phyloP scores from a whole-genome alignment of 2,113 vertebrate species.

The Alectura lathami region DNA sequence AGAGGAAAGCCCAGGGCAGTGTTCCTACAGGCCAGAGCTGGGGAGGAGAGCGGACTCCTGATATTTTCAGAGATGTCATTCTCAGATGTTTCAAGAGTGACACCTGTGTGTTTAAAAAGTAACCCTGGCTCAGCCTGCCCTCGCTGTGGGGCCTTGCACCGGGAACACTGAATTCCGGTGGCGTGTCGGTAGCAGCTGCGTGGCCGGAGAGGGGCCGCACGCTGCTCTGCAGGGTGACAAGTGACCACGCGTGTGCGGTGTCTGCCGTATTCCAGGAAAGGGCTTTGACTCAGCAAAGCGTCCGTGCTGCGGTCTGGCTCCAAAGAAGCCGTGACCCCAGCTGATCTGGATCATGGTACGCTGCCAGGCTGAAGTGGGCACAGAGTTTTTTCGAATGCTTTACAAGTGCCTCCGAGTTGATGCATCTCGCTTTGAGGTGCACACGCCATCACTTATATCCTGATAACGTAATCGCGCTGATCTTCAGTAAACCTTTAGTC shows the following conservation, averaged over 20 bases:
- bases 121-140: not conserved
- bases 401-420: not conserved
- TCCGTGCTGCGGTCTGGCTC: accelerated
- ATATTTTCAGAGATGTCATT: not conserved
- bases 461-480: not conserved
- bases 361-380: not conserved
- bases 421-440: not conserved
- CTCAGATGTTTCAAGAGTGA: not conserved
- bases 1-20: not conserved
- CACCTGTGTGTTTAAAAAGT: not conserved
- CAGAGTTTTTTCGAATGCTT: not conserved
- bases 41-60: not conserved
- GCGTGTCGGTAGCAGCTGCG: not conserved
- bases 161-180: not conserved
- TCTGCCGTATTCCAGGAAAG: not conserved
- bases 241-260: not conserved
- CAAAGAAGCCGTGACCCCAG: not conserved
- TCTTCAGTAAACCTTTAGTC: not conserved
- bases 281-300: not conserved
- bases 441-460: not conserved
- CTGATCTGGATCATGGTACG: not conserved
- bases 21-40: not conserved
- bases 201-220: not conserved
- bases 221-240: accelerated
- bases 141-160: not conserved